Base-by-base conservation (phyloP, 2,797 vertebrate genomes). In the Pelochelys cantorii region DNA sequence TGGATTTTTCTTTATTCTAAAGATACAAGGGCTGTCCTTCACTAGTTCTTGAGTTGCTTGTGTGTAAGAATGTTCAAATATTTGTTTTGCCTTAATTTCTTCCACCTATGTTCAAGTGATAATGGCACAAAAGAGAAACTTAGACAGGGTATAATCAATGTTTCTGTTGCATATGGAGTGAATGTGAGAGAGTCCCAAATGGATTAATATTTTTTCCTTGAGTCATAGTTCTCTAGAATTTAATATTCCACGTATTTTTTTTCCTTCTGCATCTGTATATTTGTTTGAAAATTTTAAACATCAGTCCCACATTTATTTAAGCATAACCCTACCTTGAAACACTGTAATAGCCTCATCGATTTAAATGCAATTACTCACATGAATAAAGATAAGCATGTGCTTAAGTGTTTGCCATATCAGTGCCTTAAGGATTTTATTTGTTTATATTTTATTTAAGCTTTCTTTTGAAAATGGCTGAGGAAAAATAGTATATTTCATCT, bases 41-140 rank as follows among this genome's bases (percentile, higher is more conserved):
- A 62, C 23, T 79, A 53, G 18, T 83, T 93, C 86, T 25, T 71
- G 81, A n/a, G 37, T 80, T 81, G 11, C 31, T 59, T 85, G 5
- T 85, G 37, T 53, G 48, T 77, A 27, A 90, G 74, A 80, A 22
- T 82, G 31, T 81, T 92, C 57, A 88, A 56, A 42, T 85, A 87
- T 14, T 54, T 90, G 15, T 92, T 94, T 92, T 90, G 31, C 48
- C 84, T n/a, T 10, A 83, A 57, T 83, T 93, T 87, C 65, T 37
- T 81, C 93, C 52, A 14, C 10, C 31, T 79, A 12, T 62, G 5
- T 82, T 93, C 34, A 90, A 42, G 60, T 48, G 13, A 81, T 80
- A 79, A 79, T 37, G n/a, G 29, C 31, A 89, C 55, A 83, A 93
- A 57, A 55, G 23, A 10, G 4, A 71, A 88, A 83, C 68, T 29